These are phyloP conservation scores for Lucilia sericata DNA, from an alignment of 1,140 invertebrate species.

Conservation along the genomic window DNA sequence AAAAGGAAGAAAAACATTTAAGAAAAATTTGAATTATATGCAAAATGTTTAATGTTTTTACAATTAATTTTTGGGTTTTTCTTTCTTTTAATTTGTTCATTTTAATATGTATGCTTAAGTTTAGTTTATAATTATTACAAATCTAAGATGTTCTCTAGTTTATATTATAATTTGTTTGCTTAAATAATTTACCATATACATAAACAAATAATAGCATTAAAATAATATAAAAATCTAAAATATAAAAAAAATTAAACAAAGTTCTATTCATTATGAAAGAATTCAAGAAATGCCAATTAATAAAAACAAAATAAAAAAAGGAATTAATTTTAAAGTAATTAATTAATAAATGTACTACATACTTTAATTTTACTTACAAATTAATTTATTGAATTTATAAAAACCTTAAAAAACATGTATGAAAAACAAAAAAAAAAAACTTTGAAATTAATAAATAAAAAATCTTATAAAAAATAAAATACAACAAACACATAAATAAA, in stretches of 20 bases:
- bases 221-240: constrained; percentile 38
- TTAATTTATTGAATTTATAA: constrained; percentile 30
- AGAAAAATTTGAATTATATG: constrained; percentile 14
- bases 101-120: constrained; percentile 21
- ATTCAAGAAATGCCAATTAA: constrained; percentile 18
- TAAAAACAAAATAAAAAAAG: not conserved
- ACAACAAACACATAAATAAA: not conserved
- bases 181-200: constrained; percentile 38
- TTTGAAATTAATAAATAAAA: constrained; percentile 6
- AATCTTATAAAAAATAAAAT: not conserved
- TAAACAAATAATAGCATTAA: constrained; percentile 38
- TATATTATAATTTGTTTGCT: constrained; percentile 44
- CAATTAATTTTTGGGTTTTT: constrained; percentile 11
- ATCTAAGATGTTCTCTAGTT: constrained; percentile 43
- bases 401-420: not conserved
- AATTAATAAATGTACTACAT: constrained; percentile 18
- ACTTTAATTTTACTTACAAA: constrained; percentile 23
- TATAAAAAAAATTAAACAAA: constrained; percentile 17
- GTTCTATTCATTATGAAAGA: constrained; percentile 23
- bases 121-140: constrained; percentile 37
- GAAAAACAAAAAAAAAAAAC: not conserved
- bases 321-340: constrained; percentile 27
- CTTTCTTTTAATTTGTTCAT: constrained; percentile 1
- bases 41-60: constrained; percentile 3
- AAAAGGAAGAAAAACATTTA: not conserved